Percentiles rank a stretch among this genome's conserved stretches.
Conservation (phyloP, 1,140 invertebrate genomes). For the Ctenoplectra terminalis region DNA sequence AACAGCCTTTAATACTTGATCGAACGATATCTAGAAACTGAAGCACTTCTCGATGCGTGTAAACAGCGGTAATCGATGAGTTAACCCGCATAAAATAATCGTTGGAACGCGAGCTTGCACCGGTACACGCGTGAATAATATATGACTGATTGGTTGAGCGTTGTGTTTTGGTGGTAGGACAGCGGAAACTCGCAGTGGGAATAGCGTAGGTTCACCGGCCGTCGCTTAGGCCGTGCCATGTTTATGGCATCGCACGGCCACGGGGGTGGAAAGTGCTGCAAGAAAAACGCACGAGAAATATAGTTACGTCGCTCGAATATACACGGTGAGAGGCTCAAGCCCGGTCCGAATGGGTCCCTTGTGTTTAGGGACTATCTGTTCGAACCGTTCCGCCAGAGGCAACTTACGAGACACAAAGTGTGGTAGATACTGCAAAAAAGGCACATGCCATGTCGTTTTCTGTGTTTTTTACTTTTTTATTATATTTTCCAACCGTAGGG, state of each 20-base stretch:
- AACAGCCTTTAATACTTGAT: constrained; percentile 1
- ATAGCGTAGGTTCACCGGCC: constrained; percentile 31
- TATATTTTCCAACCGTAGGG: too few relatives aligned
- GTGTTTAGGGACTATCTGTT: constrained; percentile 70
- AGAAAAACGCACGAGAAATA: constrained; percentile 40
- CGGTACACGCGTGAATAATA: constrained; percentile 37
- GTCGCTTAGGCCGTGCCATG: constrained; percentile 59
- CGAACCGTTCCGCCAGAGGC: constrained; percentile 11
- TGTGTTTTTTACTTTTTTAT: neutral
- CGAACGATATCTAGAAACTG: neutral
- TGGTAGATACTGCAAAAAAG: neutral
- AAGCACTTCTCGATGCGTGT: constrained; percentile 7
- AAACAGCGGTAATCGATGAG: constrained; percentile 31
- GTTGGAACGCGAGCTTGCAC: neutral
- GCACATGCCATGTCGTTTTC: neutral
- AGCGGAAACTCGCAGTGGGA: constrained; percentile 42
- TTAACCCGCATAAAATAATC: constrained; percentile 42
- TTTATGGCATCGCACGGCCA: constrained; percentile 66
- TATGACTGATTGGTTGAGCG: constrained; percentile 24
- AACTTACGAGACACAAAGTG: constrained; percentile 21
- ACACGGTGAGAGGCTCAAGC: constrained; percentile 22
- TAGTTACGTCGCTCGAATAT: constrained; percentile 5
- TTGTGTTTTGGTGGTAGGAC: constrained; percentile 37
- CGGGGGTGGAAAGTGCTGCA: constrained; percentile 7
- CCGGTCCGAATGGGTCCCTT: constrained; percentile 51